Evolutionary conservation across 2,888 invertebrate species (phyloP).

Genomic region (Platerodrilus igneus): DNA sequence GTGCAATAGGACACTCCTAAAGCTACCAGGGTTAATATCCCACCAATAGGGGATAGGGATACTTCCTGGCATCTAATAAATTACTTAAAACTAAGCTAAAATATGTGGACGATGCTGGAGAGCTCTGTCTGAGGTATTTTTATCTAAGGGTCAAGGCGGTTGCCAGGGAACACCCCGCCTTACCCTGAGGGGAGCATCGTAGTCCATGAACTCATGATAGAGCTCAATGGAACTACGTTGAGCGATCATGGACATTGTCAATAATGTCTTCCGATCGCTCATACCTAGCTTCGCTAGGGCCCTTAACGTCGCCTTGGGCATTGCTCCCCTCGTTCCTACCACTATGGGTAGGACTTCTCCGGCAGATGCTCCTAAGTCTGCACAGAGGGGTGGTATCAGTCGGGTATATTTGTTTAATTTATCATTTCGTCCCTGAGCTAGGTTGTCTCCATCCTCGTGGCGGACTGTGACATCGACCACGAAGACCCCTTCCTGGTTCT

Average conservation of each 20-base stretch:
- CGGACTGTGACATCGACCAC: constrained; percentile 35
- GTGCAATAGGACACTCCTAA: too few species aligned
- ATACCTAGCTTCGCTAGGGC: constrained; percentile 29
- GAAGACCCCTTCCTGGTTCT: constrained; percentile 27
- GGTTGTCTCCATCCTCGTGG: constrained; percentile 26
- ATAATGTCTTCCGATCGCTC: constrained; percentile 15
- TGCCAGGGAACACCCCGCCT: background rate
- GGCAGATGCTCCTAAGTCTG: constrained; percentile 11
- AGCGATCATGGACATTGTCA: constrained; percentile 30
- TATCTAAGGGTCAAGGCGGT: background rate
- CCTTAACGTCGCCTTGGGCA: constrained; percentile 32
- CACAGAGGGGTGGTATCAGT: constrained; percentile 26
- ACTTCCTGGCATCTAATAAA: too few species aligned
- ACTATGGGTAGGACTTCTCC: constrained; percentile 35
- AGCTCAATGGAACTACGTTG: constrained; percentile 33
- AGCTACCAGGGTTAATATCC: too few species aligned
- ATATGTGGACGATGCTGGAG: background rate
- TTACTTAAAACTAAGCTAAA: constrained; percentile 1
- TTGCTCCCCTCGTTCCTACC: constrained; percentile 36
- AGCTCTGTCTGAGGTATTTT: background rate
- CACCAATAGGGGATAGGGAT: too few species aligned
- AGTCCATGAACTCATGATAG: constrained; percentile 34
- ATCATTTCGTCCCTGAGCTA: constrained; percentile 25
- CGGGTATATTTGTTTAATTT: constrained; percentile 32
- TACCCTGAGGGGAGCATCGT: constrained; percentile 23